Conservation (phyloP, 2,797 vertebrate species). For the Melanotaenia maccullochi region DNA sequence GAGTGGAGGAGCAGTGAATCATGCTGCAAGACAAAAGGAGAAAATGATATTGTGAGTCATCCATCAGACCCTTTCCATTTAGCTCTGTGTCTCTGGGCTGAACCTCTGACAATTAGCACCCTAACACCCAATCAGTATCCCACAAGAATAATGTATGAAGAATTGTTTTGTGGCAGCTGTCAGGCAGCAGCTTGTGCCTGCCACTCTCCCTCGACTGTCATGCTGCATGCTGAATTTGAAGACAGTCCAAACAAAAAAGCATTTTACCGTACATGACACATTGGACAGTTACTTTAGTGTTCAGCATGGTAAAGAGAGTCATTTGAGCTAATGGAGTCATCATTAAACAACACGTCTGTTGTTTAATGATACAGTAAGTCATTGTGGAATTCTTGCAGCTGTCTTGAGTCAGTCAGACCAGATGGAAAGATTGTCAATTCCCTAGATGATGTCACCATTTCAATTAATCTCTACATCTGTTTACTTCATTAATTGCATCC, state of each 20-base stretch:
- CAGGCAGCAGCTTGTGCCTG: constrained; percentile 29
- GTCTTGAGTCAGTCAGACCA: constrained; percentile 31
- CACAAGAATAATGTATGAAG: constrained; percentile 32
- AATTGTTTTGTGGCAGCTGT: constrained; percentile 53
- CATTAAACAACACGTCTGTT: constrained; percentile 1
- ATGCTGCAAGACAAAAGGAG: constrained; percentile 40
- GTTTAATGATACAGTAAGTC: constrained; percentile 9
- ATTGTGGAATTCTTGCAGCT: constrained; percentile 6
- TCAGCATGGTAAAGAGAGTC: background rate
- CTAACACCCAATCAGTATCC: constrained; percentile 32
- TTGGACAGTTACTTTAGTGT: background rate
- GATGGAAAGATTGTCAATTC: constrained; percentile 32
- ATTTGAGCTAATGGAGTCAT: constrained; percentile 9
- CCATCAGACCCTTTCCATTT: constrained; percentile 58
- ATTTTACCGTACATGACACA: constrained; percentile 6
- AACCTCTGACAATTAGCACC: constrained; percentile 59
- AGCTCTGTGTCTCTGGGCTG: constrained; percentile 57
- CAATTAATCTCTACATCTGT: constrained; percentile 52
- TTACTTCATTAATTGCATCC: constrained; percentile 49
- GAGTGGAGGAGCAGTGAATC: constrained; percentile 54
- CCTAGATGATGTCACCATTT: constrained; percentile 28
- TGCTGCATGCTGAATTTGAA: constrained; percentile 13
- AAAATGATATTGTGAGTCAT: constrained; percentile 61
- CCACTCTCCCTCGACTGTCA: constrained; percentile 10
- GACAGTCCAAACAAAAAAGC: constrained; percentile 14